These are phyloP conservation scores for Sycophila sp. DNA, from an alignment of 1,140 invertebrate genomes.

Conservation along the genomic window DNA sequence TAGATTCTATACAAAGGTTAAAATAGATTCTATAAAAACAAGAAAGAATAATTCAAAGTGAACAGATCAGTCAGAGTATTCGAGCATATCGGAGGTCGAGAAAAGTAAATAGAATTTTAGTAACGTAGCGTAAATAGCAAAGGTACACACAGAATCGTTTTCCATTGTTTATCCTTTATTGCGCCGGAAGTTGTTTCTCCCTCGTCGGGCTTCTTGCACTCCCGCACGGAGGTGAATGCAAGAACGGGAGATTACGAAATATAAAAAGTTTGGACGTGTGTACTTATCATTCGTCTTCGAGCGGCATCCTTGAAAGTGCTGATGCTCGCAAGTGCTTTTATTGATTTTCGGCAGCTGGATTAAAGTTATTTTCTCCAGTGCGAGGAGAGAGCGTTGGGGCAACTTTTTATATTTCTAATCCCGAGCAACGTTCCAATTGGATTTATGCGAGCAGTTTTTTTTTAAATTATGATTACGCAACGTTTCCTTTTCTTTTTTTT, in stretches of 20 bases:
- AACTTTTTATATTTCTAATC: background rate
- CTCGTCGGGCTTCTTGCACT: background rate
- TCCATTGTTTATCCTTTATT: background rate
- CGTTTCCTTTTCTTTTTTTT: too few species aligned
- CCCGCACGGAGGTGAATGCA: background rate
- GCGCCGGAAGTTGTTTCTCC: background rate
- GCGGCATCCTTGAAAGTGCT: conserved; percentile 1
- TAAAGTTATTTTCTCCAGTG: background rate
- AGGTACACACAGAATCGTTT: background rate
- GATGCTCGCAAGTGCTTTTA: background rate
- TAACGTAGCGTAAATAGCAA: too few species aligned
- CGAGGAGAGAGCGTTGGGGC: background rate
- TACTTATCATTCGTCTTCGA: background rate
- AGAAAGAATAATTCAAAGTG: background rate
- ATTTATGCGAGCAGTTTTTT: too few species aligned
- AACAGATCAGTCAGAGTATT: background rate
- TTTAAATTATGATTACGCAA: too few species aligned
- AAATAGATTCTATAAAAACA: background rate
- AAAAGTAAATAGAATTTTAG: background rate
- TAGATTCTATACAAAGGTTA: too few species aligned
- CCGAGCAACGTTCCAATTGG: too few species aligned
- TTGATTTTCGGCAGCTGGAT: background rate
- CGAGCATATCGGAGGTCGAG: background rate
- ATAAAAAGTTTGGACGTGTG: background rate
- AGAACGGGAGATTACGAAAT: background rate